A percentile compares a stretch with the other conserved stretches of the same genome.
These are phyloP conservation scores for Oncorhynchus nerka DNA, from an alignment of 2,113 vertebrate species.

Conservation along the genomic window DNA sequence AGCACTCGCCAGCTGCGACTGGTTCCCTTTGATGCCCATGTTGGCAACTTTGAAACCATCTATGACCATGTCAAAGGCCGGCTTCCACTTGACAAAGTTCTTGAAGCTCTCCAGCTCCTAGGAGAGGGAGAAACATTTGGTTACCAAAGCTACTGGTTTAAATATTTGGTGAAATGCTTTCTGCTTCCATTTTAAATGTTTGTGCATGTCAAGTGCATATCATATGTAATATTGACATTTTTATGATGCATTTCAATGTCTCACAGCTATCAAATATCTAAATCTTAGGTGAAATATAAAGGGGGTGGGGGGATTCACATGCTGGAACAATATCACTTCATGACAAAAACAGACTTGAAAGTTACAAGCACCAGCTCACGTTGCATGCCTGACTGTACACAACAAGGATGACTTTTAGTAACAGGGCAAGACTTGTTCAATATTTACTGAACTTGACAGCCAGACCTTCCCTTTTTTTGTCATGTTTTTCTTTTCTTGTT, in stretches of 20 bases:
- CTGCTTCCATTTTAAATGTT: no score
- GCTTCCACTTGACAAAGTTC: constrained; percentile 76
- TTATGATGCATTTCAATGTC: no score
- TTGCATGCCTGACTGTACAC: background rate
- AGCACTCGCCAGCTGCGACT: constrained; percentile 81
- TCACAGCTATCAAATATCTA: no score
- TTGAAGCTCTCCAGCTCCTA: constrained; percentile 88
- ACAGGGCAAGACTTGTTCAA: background rate
- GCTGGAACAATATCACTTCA: no score
- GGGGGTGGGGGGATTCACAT: no score
- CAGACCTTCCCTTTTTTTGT: background rate
- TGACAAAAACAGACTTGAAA: no score
- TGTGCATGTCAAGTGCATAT: no score
- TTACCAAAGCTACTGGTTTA: background rate
- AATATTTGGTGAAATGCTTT: no score
- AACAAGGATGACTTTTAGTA: background rate
- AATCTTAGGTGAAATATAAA: no score
- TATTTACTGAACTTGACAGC: background rate
- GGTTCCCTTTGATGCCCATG: constrained; percentile 49
- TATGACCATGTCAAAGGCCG: constrained; percentile 87
- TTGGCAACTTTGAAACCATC: constrained; percentile 93
- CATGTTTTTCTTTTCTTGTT: background rate
- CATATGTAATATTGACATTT: no score
- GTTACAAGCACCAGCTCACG: background rate
- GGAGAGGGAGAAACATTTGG: background rate